Percentiles rank a stretch among this genome's conserved stretches.
Evolutionary conservation across 2,888 invertebrate genomes (phyloP).

Genomic region (Prostheceraeus crozeri): DNA sequence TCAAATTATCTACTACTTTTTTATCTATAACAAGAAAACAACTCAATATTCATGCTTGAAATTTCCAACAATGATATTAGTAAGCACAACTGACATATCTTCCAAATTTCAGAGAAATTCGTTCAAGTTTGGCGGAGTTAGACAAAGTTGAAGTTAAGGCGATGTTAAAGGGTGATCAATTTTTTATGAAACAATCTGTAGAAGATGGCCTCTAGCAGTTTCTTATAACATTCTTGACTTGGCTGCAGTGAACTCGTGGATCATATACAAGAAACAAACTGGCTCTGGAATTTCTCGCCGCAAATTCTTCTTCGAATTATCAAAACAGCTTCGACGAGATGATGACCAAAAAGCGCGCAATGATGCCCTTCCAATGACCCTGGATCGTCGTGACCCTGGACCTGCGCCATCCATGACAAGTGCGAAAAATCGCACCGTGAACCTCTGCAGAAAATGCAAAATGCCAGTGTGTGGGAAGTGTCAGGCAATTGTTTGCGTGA

Average conservation of each 20-base stretch:
- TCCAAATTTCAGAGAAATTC: too few species aligned
- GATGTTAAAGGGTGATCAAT: too few species aligned
- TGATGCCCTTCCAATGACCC: constrained; percentile 11
- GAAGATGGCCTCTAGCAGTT: constrained; percentile 29
- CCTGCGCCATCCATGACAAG: too few species aligned
- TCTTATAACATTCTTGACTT: constrained; percentile 20
- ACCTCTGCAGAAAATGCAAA: constrained; percentile 14
- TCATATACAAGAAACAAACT: constrained; percentile 17
- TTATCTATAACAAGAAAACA: too few species aligned
- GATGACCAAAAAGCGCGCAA: constrained; percentile 15
- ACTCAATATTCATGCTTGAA: too few species aligned
- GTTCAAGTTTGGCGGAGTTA: too few species aligned
- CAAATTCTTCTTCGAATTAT: constrained; percentile 24
- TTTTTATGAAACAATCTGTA: too few species aligned
- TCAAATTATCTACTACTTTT: too few species aligned
- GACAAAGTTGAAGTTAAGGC: too few species aligned
- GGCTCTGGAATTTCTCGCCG: constrained; percentile 22
- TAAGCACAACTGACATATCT: too few species aligned
- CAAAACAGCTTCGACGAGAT: constrained; percentile 18
- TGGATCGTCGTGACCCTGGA: constrained; percentile 21
- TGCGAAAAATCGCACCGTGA: constrained; percentile 18
- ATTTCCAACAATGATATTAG: too few species aligned
- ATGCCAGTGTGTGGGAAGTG: constrained; percentile 15
- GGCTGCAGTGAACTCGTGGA: constrained; percentile 25
- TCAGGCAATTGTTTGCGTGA: constrained; percentile 23